Percentiles rank a stretch among this genome's conserved stretches.
Evolutionary conservation across 1,140 invertebrate genomes (phyloP).

Genomic region (Plutomurus gul): DNA sequence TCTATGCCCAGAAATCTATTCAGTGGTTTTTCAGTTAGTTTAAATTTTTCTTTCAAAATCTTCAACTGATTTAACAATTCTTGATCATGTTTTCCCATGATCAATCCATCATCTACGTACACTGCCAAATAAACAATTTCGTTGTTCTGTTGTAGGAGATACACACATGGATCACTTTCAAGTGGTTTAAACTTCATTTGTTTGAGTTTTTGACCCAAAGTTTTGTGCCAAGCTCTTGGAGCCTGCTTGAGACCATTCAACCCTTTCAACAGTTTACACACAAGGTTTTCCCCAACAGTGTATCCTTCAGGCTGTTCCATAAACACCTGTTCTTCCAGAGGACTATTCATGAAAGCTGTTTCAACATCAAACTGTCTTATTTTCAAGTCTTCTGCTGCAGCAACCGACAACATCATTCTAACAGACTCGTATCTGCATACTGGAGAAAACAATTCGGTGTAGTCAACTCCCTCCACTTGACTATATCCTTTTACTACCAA

Average conservation of each 20-base stretch:
- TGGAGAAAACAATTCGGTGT: conserved; percentile 57
- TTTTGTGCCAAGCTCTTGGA: background rate
- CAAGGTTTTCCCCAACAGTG: background rate
- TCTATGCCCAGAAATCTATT: conserved; percentile 20
- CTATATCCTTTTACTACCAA: conserved; percentile 58
- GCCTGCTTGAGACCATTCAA: background rate
- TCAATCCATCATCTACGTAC: conserved; percentile 55
- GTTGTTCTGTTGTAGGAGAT: background rate
- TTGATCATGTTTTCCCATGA: background rate
- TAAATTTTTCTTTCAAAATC: background rate
- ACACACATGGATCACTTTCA: background rate
- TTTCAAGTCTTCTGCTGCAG: conserved; percentile 52
- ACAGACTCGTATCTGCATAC: conserved; percentile 54
- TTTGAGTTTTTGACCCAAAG: background rate
- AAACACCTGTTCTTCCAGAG: conserved; percentile 58
- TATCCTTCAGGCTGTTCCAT: conserved; percentile 56
- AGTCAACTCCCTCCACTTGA: conserved; percentile 57
- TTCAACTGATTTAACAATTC: too few species aligned
- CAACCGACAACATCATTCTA: conserved; percentile 54
- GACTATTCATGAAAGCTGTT: conserved; percentile 58
- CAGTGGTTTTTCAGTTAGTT: background rate
- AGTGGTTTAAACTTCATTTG: background rate
- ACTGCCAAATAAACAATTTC: conserved; percentile 55
- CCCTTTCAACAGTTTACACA: background rate
- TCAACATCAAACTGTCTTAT: conserved; percentile 58